Conservation (phyloP, 2,113 vertebrate species). For the Sprattus sprattus region DNA sequence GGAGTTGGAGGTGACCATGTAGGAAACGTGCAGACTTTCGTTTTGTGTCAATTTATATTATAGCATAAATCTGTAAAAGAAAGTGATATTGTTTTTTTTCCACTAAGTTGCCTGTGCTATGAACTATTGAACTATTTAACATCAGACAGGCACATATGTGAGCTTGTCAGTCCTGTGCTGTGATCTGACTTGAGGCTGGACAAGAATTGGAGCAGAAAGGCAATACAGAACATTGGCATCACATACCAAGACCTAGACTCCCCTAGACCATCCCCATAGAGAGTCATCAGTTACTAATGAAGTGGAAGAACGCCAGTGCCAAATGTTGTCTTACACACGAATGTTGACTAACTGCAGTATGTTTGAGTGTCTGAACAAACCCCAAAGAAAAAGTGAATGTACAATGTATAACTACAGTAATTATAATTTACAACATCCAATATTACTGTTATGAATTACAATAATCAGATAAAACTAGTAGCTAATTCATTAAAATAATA, state of each 20-base stretch:
- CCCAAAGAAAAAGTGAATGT: background rate
- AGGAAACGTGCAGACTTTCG: background rate
- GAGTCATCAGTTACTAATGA: constrained; percentile 42
- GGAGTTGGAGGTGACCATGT: background rate
- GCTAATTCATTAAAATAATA: background rate
- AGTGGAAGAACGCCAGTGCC: background rate
- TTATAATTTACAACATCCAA: background rate
- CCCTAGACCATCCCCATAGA: constrained; percentile 43
- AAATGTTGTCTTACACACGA: background rate
- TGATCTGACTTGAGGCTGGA: constrained; percentile 35
- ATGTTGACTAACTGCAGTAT: background rate
- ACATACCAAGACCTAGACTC: constrained; percentile 28
- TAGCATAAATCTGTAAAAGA: background rate
- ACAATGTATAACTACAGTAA: background rate
- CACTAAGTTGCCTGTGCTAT: background rate
- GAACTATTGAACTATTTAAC: background rate
- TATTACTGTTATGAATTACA: background rate
- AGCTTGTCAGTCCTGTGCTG: background rate
- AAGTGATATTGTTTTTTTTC: background rate
- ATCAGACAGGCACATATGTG: constrained; percentile 7
- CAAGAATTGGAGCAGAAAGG: constrained; percentile 66
- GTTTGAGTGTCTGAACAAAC: background rate
- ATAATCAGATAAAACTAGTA: background rate
- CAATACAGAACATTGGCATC: background rate
- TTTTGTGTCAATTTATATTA: no score